phyloP scores from a whole-genome alignment of 1,140 invertebrate genomes.

The Drosophila rhopaloa region DNA sequence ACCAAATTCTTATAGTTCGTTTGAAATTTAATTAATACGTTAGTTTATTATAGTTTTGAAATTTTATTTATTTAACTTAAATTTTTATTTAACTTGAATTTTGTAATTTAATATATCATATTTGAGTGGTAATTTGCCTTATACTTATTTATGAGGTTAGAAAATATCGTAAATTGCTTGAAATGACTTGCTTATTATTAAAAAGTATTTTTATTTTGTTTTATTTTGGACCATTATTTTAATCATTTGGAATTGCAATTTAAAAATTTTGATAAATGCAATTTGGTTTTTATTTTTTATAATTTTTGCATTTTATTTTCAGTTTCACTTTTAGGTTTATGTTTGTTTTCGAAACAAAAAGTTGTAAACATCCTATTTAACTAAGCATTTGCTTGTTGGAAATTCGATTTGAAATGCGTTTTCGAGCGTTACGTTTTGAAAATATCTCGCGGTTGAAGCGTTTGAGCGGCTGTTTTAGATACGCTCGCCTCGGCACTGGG shows the following conservation, averaged over 20 bases:
- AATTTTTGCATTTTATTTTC: not conserved
- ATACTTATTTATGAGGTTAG: not conserved
- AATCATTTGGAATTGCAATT: not conserved
- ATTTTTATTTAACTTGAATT: no score
- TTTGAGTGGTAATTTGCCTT: no score
- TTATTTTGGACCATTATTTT: not conserved
- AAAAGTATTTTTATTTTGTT: not conserved
- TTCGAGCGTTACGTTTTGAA: conserved; percentile 20
- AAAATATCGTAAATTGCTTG: no score
- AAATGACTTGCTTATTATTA: not conserved
- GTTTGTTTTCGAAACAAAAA: not conserved
- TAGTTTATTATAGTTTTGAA: no score
- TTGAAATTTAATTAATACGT: no score
- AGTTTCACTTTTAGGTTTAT: not conserved
- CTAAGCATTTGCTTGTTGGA: not conserved
- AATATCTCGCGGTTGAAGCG: conserved; percentile 13
- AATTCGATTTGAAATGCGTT: conserved; percentile 6
- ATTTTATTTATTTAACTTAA: no score
- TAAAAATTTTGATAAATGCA: not conserved
- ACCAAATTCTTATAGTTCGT: no score
- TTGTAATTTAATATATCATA: no score
- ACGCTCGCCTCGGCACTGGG: conserved; percentile 67
- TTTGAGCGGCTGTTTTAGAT: conserved; percentile 32
- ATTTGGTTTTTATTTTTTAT: not conserved
- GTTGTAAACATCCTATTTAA: not conserved